Evolutionary conservation across 2,888 invertebrate genomes (phyloP).

Genomic region (Perizoma flavofasciatum): DNA sequence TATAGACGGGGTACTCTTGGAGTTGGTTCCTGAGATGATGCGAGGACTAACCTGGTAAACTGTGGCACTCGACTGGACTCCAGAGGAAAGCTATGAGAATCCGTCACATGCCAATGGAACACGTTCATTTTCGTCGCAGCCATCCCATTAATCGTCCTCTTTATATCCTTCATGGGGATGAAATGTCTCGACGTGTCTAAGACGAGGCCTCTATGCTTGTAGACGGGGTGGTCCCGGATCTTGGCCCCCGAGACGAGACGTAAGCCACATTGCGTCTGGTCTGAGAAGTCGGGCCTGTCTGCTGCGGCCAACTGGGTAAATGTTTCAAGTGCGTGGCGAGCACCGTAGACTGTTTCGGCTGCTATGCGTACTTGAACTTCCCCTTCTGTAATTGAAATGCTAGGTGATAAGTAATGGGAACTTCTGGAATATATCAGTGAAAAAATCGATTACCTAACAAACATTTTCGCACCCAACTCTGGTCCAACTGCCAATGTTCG

Average conservation of each 20-base stretch:
- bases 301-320: constrained; percentile 86
- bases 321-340: constrained; percentile 90
- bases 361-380: constrained; percentile 80
- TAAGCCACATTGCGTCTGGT: constrained; percentile 74
- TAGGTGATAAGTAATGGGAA: too few species aligned
- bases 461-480: too few species aligned
- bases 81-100: constrained; percentile 96
- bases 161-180: constrained; percentile 87
- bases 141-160: constrained; percentile 92
- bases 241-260: constrained; percentile 85
- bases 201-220: constrained; percentile 92
- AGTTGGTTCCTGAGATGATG: constrained; percentile 85
- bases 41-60: constrained; percentile 86
- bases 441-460: too few species aligned
- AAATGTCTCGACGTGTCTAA: constrained; percentile 96
- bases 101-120: constrained; percentile 96
- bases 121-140: constrained; percentile 95
- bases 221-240: constrained; percentile 91
- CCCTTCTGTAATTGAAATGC: constrained; percentile 58
- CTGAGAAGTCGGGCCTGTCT: constrained; percentile 54
- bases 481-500: too few species aligned
- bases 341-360: constrained; percentile 87
- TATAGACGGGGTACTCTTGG: constrained; percentile 90
- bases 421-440: too few species aligned
- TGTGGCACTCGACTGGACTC: constrained; percentile 89